Evolutionary conservation across 2,797 vertebrate species (phyloP), one percentile per base, ranked within the genome.

Genomic region (Clarias fuscus): DNA sequence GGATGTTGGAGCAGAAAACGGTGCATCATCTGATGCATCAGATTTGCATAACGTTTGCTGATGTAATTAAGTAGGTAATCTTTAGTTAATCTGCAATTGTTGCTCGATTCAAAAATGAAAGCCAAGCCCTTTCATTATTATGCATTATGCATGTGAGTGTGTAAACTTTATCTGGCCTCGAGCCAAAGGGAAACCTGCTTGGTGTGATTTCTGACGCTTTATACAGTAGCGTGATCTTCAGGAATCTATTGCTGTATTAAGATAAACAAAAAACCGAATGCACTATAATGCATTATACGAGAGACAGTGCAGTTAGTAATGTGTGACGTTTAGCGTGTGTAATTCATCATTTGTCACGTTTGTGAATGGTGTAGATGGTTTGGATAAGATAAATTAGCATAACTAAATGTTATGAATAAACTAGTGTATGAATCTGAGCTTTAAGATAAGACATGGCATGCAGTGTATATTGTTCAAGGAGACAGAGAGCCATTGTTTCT

Each of bases 401-500:
- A 53, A 53, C 48, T 53, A 53, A 53, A 53, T 53, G 48, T 22
- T 81, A 33, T 85, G 37, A 88, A 62, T 84, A 7, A n/a, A 58
- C 68, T 27, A 70, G 22, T 88, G 73, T 59, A 24, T 84, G 61
- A 15, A 56, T 59, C 33, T 56, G 73, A 70, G 71, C 65, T 82
- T 70, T 53, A 15, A 65, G 68, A 73, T 75, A 76, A 86, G 81
- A 72, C 65, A 17, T 40, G 22, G 53, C 62, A 79, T 72, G 84
- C 78, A 43, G 40, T 62, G 82, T 80, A 15, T 85, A 84, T 88
- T 87, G 84, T 90, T 62, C 70, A 37, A 40, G 61, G 1, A 84
- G 33, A 89, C 84, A 83, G 79, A 86, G 84, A 48, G 53, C 37
- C 71, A 89, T 87, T 89, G 81, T 86, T 90, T 88, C 53, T 62